Base-by-base conservation (phyloP, 2,113 vertebrate genomes). In the Phrynosoma platyrhinos region DNA sequence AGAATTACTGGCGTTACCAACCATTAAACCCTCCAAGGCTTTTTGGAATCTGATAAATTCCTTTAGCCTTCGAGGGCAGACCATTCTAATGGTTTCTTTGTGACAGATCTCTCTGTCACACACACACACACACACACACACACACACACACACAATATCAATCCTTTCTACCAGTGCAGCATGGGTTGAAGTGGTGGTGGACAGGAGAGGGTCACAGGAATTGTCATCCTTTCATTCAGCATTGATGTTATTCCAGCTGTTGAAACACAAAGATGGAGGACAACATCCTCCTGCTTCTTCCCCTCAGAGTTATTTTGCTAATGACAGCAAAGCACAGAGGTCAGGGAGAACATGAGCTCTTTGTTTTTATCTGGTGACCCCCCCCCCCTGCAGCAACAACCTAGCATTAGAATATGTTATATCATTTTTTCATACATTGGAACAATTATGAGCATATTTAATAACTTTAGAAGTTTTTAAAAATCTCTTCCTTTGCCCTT, bases 401-500 rank as follows among this genome's bases (percentile, higher is more conserved):
- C n/a, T 16, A 74, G 52, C n/a, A 36, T 36, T 27, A 2, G 25
- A 25, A 21, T 40, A 36, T 42, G n/a, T 16, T 14, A 64, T 8
- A 42, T 25, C 14, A 9, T 32, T 55, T n/a, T 75, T 84, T 76
- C 72, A 76, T 20, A 1, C 0, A 62, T 30, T 47, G 9, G 18
- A 77, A 64, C 72, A 77, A 77, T 77, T 64, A 75, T 66, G 30
- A 66, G 25, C 13, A 40, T 66, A 64, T 42, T 85, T 85, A 85
- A 76, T 77, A 76, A 32, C 47, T 40, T 36, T 27, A 77, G 25
- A 64, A 64, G 4, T 85, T 36, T 64, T 85, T 77, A 21, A 27
- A 27, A 16, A 77, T 77, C 83, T 47, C 12, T 85, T 77, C 36
- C 53, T n/a, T 30, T 77, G 62, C 36, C 84, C 84, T 85, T 85